These are phyloP conservation scores for Elaphurus davidianus DNA, from an alignment of 2,113 vertebrate genomes.

Conservation along the genomic window DNA sequence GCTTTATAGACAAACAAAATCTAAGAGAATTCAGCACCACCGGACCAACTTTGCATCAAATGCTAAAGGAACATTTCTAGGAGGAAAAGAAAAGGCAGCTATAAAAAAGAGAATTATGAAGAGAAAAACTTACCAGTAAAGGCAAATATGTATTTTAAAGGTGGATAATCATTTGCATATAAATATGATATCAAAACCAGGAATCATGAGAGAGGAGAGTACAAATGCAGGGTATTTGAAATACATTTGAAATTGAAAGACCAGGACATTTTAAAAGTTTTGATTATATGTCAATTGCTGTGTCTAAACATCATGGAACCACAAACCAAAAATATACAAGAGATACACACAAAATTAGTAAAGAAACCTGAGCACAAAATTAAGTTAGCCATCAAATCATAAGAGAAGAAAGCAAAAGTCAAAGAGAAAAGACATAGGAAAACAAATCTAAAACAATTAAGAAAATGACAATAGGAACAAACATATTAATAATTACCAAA, in stretches of 20 bases:
- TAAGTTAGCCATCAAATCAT: background rate
- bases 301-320: background rate
- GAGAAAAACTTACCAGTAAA: background rate
- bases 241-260: background rate
- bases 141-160: background rate
- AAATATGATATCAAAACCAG: background rate
- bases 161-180: background rate
- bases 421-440: background rate
- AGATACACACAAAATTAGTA: background rate
- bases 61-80: too few species aligned
- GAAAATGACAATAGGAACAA: background rate
- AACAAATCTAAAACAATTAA: background rate
- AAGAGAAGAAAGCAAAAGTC: background rate
- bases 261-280: background rate
- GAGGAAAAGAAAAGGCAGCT: background rate
- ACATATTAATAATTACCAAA: background rate
- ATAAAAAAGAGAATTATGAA: background rate
- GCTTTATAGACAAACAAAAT: background rate
- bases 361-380: background rate
- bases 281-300: background rate
- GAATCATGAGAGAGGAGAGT: background rate
- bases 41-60: background rate
- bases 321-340: background rate
- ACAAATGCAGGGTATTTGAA: background rate
- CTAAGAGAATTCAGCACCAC: background rate